Base-by-base conservation (phyloP, 2,888 invertebrate species). In the Metopia argyrocephala region DNA sequence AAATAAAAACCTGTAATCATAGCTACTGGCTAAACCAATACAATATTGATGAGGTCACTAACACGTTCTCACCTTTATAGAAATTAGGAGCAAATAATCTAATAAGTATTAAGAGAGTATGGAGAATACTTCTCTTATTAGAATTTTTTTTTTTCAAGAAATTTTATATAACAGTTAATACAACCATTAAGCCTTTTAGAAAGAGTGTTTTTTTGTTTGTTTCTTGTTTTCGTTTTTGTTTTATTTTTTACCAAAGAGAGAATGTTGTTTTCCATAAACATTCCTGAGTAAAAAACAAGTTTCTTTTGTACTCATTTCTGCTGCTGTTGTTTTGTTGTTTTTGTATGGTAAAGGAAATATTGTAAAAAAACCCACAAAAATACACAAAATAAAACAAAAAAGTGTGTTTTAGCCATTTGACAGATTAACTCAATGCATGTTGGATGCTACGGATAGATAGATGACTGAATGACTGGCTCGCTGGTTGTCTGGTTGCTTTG, bases 291-390 rank as follows among this genome's bases (percentile, higher is more conserved):
- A 69, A 66, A 71, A 78, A 78, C 74, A 70, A 78, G 81, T 81
- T 75, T 78, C 28, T 45, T 74, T 74, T 70, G 75, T 78, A 38
- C 79, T 83, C 82, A 83, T 79, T 83, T 83, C n/a, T n/a, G n/a
- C n/a, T 61, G 79, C 78, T 66, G 76, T 78, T 78, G 31, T 54
- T 69, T 20, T 46, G 46, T 15, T 54, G 28, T 78, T 81, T 38
- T 2, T 2, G 1, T 38, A 56, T 48, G 31, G 20, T 46, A 57
- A 64, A 52, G 65, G 45, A 75, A 57, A 21, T 66, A 52, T 68
- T 56, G 56, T 31, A 57, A 70, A 28, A 62, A 73, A 74, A 65
- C 54, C 65, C 31, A 65, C 38, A 9, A 38, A 38, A 31, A 70
- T 7, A n/a, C 45, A n/a, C 46, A 57, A n/a, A 69, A 64, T 68